Evolutionary conservation across 2,113 vertebrate genomes (phyloP), one percentile per base, ranked within the genome.

Genomic region (Cercopithecus mona): DNA sequence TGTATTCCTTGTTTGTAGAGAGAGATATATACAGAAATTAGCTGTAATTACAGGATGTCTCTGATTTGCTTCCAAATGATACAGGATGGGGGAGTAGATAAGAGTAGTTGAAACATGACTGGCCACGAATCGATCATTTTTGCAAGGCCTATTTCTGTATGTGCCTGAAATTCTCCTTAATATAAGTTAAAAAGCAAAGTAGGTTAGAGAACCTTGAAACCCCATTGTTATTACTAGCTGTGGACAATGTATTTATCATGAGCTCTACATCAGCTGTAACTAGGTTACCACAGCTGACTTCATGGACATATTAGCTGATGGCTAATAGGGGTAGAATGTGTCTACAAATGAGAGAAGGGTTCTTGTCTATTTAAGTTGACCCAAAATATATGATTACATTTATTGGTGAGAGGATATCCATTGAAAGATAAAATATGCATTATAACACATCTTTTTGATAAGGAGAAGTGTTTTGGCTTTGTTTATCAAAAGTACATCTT

Each of bases 401-500:
- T 82, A 75, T 64, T 91, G 48, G 17, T 59, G 18, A 92, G 72
- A 75, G 14, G 5, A 14, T 52, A 11, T 7, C 90, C 38, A n/a
- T 1, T 94, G 2, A 4, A 96, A 92, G 23, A 66, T 61, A 57
- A 70, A 92, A 59, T 55, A 70, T 40, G 2, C 27, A 32, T 88
- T 45, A 2, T 79, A 73, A 66, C 5, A 61, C 70, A 40, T 80
- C 48, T 79, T 83, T 82, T 95, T 40, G 16, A 27, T n/a, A 88
- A 72, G 43, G 27, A 90, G 8, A 93, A 78, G 4, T 48, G 43
- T 88, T 82, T 94, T 92, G 38, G 25, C 27, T 94, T 94, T 92
- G 9, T 95, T 97, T 92, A 87, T 78, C 40, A 35, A 95, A 97
- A 97, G 17, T n/a, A 48, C 22, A 93, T 88, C 38, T 97, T 84